These are phyloP conservation scores for Leptinotarsa juncta DNA, from an alignment of 2,888 invertebrate genomes.

Conservation along the genomic window DNA sequence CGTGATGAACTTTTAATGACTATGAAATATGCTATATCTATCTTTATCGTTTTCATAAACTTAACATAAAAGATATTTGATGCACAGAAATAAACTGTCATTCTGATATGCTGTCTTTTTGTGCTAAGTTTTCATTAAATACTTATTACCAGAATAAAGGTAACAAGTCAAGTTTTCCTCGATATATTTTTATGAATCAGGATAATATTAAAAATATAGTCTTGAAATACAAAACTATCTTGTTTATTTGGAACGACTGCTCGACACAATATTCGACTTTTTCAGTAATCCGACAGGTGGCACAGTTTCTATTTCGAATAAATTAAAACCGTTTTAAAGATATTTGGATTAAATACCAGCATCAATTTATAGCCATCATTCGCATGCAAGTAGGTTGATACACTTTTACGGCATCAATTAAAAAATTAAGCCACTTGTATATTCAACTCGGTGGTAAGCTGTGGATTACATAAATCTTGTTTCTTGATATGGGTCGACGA, in stretches of 20 bases:
- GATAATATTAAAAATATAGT: too few relatives aligned
- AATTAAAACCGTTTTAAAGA: neutral
- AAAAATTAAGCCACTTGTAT: conserved; percentile 37
- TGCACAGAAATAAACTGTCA: too few relatives aligned
- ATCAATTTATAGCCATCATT: conserved; percentile 15
- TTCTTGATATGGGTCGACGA: conserved; percentile 16
- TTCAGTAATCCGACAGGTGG: conserved; percentile 1
- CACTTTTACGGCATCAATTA: conserved; percentile 35
- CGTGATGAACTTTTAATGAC: too few relatives aligned
- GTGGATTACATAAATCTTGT: conserved; percentile 15
- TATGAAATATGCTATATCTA: too few relatives aligned
- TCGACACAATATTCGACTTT: neutral
- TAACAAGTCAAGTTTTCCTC: too few relatives aligned
- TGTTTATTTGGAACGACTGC: neutral
- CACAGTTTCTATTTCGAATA: neutral
- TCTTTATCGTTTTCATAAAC: too few relatives aligned
- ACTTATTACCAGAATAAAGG: too few relatives aligned
- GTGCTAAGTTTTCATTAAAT: too few relatives aligned
- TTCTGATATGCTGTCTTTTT: too few relatives aligned
- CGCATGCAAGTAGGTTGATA: conserved; percentile 31
- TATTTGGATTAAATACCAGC: conserved; percentile 11
- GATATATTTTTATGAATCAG: too few relatives aligned
- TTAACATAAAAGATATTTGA: too few relatives aligned
- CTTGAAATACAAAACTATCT: neutral
- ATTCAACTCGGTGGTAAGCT: neutral